Percentiles rank a stretch among this genome's conserved stretches.
phyloP scores from a whole-genome alignment of 2,888 invertebrate genomes.

The Litoditis marina region DNA sequence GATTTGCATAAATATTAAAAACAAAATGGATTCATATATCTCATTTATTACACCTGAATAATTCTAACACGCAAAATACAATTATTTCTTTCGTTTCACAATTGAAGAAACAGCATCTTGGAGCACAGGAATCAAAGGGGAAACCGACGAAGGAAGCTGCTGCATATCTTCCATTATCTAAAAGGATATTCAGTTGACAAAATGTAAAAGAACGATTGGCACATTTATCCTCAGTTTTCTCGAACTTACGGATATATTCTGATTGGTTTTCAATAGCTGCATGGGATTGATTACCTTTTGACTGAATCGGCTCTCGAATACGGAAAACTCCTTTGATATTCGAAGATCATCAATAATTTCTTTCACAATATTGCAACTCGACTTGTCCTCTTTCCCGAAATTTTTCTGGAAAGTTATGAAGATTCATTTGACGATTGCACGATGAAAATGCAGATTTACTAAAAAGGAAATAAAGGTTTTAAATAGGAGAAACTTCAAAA shows the following conservation, averaged over 20 bases:
- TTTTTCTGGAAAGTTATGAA: conserved; percentile 12
- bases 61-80: too few species aligned
- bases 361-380: conserved; percentile 25
- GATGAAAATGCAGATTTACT: neutral
- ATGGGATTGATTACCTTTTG: neutral
- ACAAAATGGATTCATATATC: too few species aligned
- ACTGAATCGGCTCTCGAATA: conserved; percentile 1
- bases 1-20: too few species aligned
- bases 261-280: too few species aligned
- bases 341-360: conserved; percentile 27
- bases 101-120: neutral
- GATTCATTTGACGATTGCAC: too few species aligned
- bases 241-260: too few species aligned
- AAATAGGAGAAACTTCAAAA: too few species aligned
- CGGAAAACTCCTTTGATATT: conserved; percentile 14
- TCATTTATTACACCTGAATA: too few species aligned
- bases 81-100: conserved; percentile 2
- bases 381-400: conserved; percentile 37
- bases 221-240: too few species aligned
- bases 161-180: conserved; percentile 6
- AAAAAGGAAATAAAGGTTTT: conserved; percentile 5
- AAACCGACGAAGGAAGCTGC: conserved; percentile 1
- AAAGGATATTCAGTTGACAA: neutral
- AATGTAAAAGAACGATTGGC: neutral
- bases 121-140: conserved; percentile 1